phyloP scores from a whole-genome alignment of 2,113 vertebrate genomes.

The Toxotes chatareus region DNA sequence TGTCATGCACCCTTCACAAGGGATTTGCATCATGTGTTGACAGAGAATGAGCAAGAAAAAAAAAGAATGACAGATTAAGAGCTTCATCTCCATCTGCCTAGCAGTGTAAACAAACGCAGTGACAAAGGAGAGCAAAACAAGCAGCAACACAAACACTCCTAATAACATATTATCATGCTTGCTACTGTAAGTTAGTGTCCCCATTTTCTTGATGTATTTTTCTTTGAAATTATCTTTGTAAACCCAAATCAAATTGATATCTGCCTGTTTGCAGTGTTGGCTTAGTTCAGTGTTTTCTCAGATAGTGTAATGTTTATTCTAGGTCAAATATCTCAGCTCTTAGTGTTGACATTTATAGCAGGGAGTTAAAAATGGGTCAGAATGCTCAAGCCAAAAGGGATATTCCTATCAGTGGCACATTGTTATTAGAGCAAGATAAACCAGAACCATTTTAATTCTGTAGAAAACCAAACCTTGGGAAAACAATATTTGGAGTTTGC shows the following conservation, averaged over 20 bases:
- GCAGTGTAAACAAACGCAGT: conserved; percentile 62
- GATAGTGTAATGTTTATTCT: conserved; percentile 31
- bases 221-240: conserved; percentile 4
- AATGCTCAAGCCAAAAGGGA: not conserved
- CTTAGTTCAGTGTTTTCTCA: conserved; percentile 4
- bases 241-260: conserved; percentile 29
- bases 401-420: not conserved
- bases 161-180: conserved; percentile 1
- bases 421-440: conserved; percentile 5
- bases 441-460: not conserved
- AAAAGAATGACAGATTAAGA: not conserved
- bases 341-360: conserved; percentile 25
- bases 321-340: conserved; percentile 19
- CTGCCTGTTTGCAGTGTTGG: not conserved
- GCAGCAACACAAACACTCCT: conserved; percentile 21
- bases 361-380: conserved; percentile 25
- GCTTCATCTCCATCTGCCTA: conserved; percentile 57
- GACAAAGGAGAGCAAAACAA: conserved; percentile 45
- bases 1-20: conserved; percentile 6
- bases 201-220: not conserved
- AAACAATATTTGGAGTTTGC: not conserved
- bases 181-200: not conserved
- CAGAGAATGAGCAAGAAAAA: conserved; percentile 10
- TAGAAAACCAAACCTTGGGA: not conserved
- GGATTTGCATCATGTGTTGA: conserved; percentile 43